Base-by-base conservation (phyloP, 2,797 vertebrate genomes). In the Gambusia yucatana region DNA sequence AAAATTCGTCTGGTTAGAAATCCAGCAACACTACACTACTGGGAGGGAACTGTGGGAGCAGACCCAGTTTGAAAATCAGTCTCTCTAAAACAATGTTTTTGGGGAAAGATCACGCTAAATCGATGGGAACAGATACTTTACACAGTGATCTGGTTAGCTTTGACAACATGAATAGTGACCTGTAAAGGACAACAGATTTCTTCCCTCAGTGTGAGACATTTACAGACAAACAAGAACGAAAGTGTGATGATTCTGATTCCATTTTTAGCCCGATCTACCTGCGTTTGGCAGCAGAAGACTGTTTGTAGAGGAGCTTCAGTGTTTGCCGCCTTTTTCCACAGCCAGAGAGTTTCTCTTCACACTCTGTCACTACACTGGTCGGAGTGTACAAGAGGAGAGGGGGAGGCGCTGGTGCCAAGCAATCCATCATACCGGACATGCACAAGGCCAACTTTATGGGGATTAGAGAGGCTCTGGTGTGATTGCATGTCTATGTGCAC, bases 361-460 rank as follows among this genome's bases (percentile, higher is more conserved):
- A 91, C 91, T 79, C 86, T 86, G 88, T 81, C 83, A 84, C 85
- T 92, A 90, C 87, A 89, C 85, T 91, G 89, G 85, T 87, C 82
- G 82, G 82, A 84, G 87, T 93, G 91, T 90, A 84, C 84, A 85
- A 85, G 73, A 84, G 81, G 78, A 78, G 82, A 73, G 81, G 78
- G 81, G 82, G 86, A 69, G 79, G 84, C 52, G 74, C 69, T 84
- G 88, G 90, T 79, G 90, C 86, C 80, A 76, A 87, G 91, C 92
- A 92, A 95, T 95, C 93, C 92, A 94, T 95, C 94, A 95, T 88
- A 89, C 73, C 16, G 63, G 87, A 92, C 89, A 91, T 88, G 83
- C 83, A 95, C 89, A 95, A 94, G 90, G 91, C 87, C 91, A 81
- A 93, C 91, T 94, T 93, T 88, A 94, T 93, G 78, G 82, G 92